Conservation (phyloP, 2,797 vertebrate species). For the Rachycentron canadum region DNA sequence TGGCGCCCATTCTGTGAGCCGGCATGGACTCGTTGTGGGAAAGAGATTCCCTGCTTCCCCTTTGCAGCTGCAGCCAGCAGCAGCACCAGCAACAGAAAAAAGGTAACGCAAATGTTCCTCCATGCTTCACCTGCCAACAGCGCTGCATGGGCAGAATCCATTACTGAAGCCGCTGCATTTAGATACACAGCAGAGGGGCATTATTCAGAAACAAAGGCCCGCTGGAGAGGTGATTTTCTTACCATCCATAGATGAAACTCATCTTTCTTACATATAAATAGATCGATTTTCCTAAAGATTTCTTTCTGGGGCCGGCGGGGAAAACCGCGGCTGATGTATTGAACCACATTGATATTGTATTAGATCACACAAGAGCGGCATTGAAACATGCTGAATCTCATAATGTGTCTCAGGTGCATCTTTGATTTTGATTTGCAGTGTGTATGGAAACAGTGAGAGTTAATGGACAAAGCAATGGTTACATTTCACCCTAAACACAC, state of each 20-base stretch:
- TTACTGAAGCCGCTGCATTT: slow-evolving; percentile 30
- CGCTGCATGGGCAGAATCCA: slow-evolving; percentile 52
- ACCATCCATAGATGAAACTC: not conserved
- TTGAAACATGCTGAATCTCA: not conserved
- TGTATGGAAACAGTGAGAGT: not conserved
- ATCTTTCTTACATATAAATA: slow-evolving; percentile 13
- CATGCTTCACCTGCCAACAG: slow-evolving; percentile 53
- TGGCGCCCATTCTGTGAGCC: slow-evolving; percentile 39
- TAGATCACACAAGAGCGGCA: slow-evolving; percentile 1
- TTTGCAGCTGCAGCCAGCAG: slow-evolving; percentile 59
- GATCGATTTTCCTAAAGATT: not conserved
- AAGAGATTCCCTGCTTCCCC: slow-evolving; percentile 20
- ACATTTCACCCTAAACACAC: not conserved
- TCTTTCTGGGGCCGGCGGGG: not conserved
- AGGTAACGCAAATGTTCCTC: slow-evolving; percentile 55
- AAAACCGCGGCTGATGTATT: not conserved
- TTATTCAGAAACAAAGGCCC: slow-evolving; percentile 39
- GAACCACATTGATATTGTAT: not conserved
- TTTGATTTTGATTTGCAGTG: not conserved
- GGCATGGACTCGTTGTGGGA: slow-evolving; percentile 46
- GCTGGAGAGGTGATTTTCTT: slow-evolving; percentile 9
- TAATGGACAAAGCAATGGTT: not conserved
- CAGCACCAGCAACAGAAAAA: slow-evolving; percentile 62
- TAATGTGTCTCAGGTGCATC: not conserved
- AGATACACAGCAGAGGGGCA: slow-evolving; percentile 27